phyloP scores from a whole-genome alignment of 2,797 vertebrate species.

The Syngnathus rostellatus region DNA sequence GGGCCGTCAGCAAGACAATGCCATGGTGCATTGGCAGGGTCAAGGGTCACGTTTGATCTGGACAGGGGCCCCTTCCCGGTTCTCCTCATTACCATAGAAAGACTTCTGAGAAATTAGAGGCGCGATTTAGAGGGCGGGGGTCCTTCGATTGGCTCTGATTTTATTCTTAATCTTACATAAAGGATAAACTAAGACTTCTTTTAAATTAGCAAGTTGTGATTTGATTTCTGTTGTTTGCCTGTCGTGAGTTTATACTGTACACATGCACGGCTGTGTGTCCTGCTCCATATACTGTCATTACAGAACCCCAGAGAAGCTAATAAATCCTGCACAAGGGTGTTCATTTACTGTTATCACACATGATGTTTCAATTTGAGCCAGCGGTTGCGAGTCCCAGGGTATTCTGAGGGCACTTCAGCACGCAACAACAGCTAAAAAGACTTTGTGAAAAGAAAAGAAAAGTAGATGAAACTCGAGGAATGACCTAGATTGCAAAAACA shows the following conservation, averaged over 20 bases:
- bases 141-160: neutral
- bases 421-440: conserved; percentile 20
- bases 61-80: conserved; percentile 40
- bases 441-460: conserved; percentile 13
- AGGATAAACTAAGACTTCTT: too few species aligned
- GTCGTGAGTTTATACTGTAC: neutral
- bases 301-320: conserved; percentile 22
- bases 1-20: conserved; percentile 53
- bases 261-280: neutral
- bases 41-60: conserved; percentile 63
- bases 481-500: conserved; percentile 21
- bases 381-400: conserved; percentile 24
- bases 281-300: conserved; percentile 15
- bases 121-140: conserved; percentile 11
- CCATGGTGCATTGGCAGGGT: conserved; percentile 46
- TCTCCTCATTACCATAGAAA: conserved; percentile 46
- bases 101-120: conserved; percentile 55
- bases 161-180: too few species aligned
- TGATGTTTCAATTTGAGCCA: conserved; percentile 28
- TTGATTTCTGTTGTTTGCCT: neutral
- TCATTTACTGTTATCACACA: conserved; percentile 19
- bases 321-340: conserved; percentile 8
- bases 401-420: conserved; percentile 22
- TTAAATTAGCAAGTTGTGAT: neutral
- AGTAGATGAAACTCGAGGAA: conserved; percentile 22